Evolutionary conservation across 2,113 vertebrate genomes (phyloP).

Genomic region (Gorsachius goisagi): DNA sequence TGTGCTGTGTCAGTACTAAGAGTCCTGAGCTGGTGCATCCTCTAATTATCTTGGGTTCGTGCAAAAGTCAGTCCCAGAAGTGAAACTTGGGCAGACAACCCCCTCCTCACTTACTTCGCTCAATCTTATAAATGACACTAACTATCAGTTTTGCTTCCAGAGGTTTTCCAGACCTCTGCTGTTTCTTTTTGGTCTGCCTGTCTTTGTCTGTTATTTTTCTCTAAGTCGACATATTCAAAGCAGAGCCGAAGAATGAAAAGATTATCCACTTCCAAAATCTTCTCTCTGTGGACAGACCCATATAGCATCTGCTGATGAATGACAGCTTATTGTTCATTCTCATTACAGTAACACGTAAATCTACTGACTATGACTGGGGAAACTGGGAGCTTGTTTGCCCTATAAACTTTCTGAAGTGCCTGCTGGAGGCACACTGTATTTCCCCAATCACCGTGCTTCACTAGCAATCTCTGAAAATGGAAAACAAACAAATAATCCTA

Average conservation of each 20-base stretch:
- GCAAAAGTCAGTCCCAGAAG: not conserved
- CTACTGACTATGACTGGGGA: not conserved
- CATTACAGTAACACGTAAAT: not conserved
- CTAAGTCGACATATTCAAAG: not conserved
- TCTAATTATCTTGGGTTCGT: not conserved
- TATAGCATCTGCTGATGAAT: not conserved
- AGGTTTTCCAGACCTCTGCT: slow-evolving; percentile 1
- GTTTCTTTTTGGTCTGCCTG: not conserved
- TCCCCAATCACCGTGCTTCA: not conserved
- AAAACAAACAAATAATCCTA: slow-evolving; percentile 1
- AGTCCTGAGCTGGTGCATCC: not conserved
- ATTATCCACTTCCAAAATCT: slow-evolving; percentile 19
- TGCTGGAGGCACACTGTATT: not conserved
- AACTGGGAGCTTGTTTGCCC: not conserved
- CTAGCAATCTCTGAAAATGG: not conserved
- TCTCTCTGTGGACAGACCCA: not conserved
- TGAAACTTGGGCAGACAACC: not conserved
- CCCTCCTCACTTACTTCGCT: not conserved
- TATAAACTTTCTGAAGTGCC: slow-evolving; percentile 6
- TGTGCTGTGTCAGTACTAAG: not conserved
- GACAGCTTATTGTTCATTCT: slow-evolving; percentile 4
- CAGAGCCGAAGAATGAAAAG: not conserved
- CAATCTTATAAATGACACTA: not conserved
- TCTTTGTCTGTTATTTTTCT: slow-evolving; percentile 2
- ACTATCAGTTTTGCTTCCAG: not conserved